Base-by-base conservation (phyloP, 2,888 invertebrate genomes). In the Tiphia femorata region DNA sequence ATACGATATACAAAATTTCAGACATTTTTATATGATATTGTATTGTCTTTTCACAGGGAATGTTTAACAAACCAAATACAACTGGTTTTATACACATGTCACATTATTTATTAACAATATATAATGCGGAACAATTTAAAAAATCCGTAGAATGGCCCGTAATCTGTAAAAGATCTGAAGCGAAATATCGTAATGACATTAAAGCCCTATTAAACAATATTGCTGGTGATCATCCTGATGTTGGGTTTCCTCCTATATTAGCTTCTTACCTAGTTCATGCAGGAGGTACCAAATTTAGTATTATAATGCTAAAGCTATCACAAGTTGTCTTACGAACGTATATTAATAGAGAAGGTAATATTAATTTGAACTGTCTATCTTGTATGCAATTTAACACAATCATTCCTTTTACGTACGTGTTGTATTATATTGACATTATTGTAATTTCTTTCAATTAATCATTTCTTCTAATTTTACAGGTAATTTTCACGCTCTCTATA, bases 11-110 rank as follows among this genome's bases (percentile, higher is more conserved):
- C 21, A 14, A 16, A 33, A 14, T 12, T 23, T 42, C 7, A 27
- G 17, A 20, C n/a, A n/a, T n/a, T n/a, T n/a, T n/a, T n/a, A n/a
- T n/a, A n/a, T n/a, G n/a, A n/a, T 17, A 10, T 27, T 14, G 17
- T 37, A 21, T 21, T 47, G 21, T 44, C 23, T 37, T 56, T 67
- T 49, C 60, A 2, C 41, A 82, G 82, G 77, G 77, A 40, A 83
- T 83, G 82, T 83, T 83, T 48, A 75, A 80, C 12, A 82, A 79
- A 44, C 82, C 82, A 0, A 83, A 83, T 40, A 78, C 81, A 5
- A 17, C 67, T 2, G 83, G 82, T 25, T 82, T 83, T 38, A 63
- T 81, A 29, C 71, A 78, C 2, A 67, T 77, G 1, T 76, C 80
- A 0, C 70, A 78, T 33, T 83, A 79, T 64, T 63, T 83, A 12